phyloP scores from a whole-genome alignment of 2,797 vertebrate species.

The Diceros bicornis region DNA sequence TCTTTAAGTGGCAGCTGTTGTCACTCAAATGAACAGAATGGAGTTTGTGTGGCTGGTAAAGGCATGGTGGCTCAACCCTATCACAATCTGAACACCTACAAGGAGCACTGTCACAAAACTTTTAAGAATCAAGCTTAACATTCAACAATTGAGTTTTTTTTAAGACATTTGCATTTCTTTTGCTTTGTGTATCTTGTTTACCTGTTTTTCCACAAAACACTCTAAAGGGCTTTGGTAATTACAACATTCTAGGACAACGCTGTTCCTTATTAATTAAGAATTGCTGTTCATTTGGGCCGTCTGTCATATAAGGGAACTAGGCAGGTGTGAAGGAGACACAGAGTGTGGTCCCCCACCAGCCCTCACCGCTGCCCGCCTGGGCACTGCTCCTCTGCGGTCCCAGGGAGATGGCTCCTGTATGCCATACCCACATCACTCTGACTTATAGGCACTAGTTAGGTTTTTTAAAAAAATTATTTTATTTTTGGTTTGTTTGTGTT shows the following conservation, averaged over 20 bases:
- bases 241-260: accelerated
- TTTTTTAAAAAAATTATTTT: not conserved
- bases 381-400: accelerated
- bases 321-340: not conserved
- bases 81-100: not conserved
- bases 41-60: not conserved
- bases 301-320: not conserved
- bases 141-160: not conserved
- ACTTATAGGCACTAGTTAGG: not conserved
- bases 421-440: accelerated
- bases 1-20: not conserved
- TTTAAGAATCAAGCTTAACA: accelerated
- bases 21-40: not conserved
- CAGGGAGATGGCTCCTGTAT: accelerated
- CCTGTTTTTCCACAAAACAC: not conserved
- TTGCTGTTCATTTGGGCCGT: not conserved
- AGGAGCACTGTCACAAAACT: not conserved
- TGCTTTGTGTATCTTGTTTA: not conserved
- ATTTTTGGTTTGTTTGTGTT: no score
- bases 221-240: not conserved
- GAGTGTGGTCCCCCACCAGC: no score
- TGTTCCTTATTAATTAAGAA: not conserved
- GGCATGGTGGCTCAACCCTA: not conserved
- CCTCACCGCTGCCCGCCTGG: accelerated
- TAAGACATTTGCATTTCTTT: not conserved